Percentiles rank a stretch among this genome's conserved stretches.
Evolutionary conservation across 1,140 invertebrate species (phyloP).

Genomic region (Cepaea nemoralis): DNA sequence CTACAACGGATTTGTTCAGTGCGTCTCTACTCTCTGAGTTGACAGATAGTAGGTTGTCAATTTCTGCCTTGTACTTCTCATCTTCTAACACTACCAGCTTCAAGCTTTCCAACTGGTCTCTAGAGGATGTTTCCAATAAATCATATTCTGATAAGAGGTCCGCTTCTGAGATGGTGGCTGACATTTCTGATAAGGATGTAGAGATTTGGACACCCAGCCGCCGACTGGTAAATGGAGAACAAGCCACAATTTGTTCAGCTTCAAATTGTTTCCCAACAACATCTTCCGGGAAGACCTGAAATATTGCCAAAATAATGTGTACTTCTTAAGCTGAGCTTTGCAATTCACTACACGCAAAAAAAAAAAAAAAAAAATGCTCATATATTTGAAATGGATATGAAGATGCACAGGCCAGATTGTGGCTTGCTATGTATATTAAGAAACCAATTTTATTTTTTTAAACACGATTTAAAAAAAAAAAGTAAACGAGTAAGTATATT

Average conservation of each 20-base stretch:
- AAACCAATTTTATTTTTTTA: too few species aligned
- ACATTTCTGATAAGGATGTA: conserved; percentile 39
- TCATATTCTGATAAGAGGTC: conserved; percentile 56
- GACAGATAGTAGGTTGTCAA: conserved; percentile 74
- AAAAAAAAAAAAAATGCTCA: too few species aligned
- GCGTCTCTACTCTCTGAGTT: conserved; percentile 91
- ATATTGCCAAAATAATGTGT: too few species aligned
- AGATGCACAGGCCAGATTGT: too few species aligned
- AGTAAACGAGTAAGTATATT: too few species aligned
- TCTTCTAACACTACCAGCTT: conserved; percentile 84
- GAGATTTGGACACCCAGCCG: conserved; percentile 34
- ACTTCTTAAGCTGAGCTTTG: too few species aligned
- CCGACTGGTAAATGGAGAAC: conserved; percentile 16
- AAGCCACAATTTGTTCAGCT: conserved; percentile 54
- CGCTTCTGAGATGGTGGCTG: conserved; percentile 40
- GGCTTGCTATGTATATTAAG: too few species aligned
- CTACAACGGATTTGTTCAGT: conserved; percentile 78
- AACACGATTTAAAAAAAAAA: too few species aligned
- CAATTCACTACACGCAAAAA: too few species aligned
- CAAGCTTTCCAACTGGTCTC: conserved; percentile 69
- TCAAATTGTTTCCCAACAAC: conserved; percentile 59
- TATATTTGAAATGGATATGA: too few species aligned
- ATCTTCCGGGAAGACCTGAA: conserved; percentile 63
- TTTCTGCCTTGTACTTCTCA: conserved; percentile 62
- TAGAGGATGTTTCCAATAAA: conserved; percentile 57